Conservation (phyloP, 2,888 invertebrate genomes). For the Galeruca laticollis region DNA sequence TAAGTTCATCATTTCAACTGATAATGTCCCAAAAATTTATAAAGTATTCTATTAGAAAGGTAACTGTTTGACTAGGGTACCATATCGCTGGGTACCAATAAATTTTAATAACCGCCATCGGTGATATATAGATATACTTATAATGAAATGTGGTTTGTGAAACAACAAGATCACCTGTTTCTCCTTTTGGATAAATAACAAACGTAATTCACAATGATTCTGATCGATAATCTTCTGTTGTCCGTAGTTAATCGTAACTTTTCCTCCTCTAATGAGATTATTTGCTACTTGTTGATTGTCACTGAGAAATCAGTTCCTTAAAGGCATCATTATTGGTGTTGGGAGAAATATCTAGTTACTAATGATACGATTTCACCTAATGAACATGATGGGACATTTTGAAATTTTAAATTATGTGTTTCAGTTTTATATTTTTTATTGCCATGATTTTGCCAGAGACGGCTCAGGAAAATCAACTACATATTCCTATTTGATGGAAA, state of each 20-base stretch:
- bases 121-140: not conserved
- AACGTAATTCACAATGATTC: constrained; percentile 3
- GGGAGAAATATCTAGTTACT: not conserved
- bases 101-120: not conserved
- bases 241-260: not conserved
- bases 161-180: not conserved
- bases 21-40: no score
- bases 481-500: no score
- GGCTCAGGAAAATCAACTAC: no score
- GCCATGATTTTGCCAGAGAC: no score
- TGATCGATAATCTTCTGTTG: constrained; percentile 1
- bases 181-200: not conserved
- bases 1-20: no score
- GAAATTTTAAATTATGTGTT: no score
- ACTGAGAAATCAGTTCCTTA: not conserved
- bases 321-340: not conserved
- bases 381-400: constrained; percentile 2
- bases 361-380: no score
- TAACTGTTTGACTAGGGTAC: not conserved
- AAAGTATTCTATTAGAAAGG: no score
- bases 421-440: no score
- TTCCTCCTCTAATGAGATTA: constrained; percentile 1
- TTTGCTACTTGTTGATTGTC: constrained; percentile 1
- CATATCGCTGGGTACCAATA: not conserved
- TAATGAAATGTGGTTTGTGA: not conserved